phyloP scores from a whole-genome alignment of 1,140 invertebrate genomes.

The Myzus persicae region DNA sequence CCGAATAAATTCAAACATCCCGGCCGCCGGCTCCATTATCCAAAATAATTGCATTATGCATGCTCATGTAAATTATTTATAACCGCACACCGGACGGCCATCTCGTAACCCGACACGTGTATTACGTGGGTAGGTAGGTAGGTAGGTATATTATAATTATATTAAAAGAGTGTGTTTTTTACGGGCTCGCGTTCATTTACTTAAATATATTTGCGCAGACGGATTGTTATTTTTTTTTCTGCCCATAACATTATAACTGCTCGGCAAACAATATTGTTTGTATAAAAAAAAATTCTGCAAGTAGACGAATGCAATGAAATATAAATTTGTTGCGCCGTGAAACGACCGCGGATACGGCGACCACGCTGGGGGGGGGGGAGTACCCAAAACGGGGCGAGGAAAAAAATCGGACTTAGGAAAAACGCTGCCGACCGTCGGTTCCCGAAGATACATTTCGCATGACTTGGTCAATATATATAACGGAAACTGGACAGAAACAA shows the following conservation, averaged over 20 bases:
- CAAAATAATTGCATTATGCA: not conserved
- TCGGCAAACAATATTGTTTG: not conserved
- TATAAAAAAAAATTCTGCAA: not conserved
- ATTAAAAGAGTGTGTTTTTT: not conserved
- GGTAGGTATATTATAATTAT: not conserved
- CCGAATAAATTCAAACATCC: not conserved
- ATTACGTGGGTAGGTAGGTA: not conserved
- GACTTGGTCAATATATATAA: conserved; percentile 5
- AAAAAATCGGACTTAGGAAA: not conserved
- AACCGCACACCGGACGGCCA: not conserved
- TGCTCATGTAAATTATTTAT: not conserved
- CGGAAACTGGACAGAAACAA: conserved; percentile 23
- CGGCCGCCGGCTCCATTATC: not conserved
- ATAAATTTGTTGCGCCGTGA: not conserved
- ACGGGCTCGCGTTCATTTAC: not conserved
- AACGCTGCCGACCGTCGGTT: not conserved
- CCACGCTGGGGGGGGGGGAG: too few species aligned
- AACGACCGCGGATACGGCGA: not conserved
- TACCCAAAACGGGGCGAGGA: not conserved
- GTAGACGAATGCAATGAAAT: not conserved
- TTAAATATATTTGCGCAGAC: not conserved
- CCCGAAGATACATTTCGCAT: not conserved
- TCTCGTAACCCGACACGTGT: not conserved
- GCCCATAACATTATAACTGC: not conserved
- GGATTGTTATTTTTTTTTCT: not conserved